Percentiles rank a stretch among this genome's conserved stretches.
These are phyloP conservation scores for Varanus komodoensis DNA, from an alignment of 2,113 vertebrate genomes.

Conservation along the genomic window DNA sequence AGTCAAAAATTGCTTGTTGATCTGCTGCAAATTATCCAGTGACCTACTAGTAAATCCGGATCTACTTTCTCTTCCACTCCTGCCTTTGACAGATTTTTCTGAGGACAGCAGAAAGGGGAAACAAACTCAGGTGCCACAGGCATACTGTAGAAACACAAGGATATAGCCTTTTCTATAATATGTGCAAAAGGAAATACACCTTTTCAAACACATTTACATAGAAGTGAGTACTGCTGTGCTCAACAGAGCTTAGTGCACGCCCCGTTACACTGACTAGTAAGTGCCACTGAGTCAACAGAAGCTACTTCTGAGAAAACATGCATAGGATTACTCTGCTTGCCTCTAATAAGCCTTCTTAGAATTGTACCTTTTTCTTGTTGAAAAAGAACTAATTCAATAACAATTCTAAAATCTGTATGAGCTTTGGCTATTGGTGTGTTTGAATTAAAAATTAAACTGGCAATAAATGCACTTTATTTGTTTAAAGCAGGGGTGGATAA, in stretches of 20 bases:
- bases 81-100: background rate
- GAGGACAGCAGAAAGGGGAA: background rate
- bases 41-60: too few relatives aligned
- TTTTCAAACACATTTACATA: background rate
- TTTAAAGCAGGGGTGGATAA: background rate
- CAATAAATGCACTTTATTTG: background rate
- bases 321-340: background rate
- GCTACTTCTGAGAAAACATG: background rate
- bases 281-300: background rate
- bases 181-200: background rate
- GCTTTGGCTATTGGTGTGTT: background rate
- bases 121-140: background rate
- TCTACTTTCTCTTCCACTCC: too few relatives aligned
- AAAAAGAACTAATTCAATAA: background rate
- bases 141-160: background rate
- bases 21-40: too few relatives aligned
- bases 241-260: background rate
- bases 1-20: too few relatives aligned
- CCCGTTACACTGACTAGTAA: background rate
- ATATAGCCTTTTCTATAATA: background rate
- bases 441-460: background rate
- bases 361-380: background rate
- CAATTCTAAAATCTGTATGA: background rate
- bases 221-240: background rate
- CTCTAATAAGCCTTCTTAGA: background rate